Conservation (phyloP, 2,888 invertebrate genomes). For the Napeogenes sylphis region DNA sequence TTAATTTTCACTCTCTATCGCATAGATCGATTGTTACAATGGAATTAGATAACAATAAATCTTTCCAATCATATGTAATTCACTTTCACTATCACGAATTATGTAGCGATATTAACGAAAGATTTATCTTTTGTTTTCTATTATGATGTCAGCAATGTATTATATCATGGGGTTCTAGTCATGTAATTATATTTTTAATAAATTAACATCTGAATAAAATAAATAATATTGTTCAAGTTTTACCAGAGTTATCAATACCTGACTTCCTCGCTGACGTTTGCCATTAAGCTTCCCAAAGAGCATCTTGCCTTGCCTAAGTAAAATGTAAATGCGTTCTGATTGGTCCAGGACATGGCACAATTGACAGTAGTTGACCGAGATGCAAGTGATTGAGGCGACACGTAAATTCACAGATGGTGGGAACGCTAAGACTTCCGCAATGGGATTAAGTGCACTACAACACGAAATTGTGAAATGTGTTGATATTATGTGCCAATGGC, state of each 20-base stretch:
- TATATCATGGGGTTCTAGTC: background rate
- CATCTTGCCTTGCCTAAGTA: constrained; percentile 35
- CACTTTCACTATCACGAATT: constrained; percentile 19
- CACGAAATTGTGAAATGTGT: constrained; percentile 26
- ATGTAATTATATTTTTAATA: background rate
- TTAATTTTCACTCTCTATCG: constrained; percentile 37
- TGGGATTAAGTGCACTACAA: constrained; percentile 33
- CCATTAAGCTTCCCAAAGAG: constrained; percentile 3
- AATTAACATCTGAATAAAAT: background rate
- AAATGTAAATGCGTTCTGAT: constrained; percentile 42
- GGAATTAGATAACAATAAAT: constrained; percentile 22
- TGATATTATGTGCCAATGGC: constrained; percentile 14
- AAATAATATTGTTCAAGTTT: background rate
- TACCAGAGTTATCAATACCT: background rate
- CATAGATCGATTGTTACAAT: constrained; percentile 24
- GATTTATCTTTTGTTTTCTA: constrained; percentile 4
- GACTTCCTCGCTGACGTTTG: background rate
- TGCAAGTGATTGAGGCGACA: constrained; percentile 47
- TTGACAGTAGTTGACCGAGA: constrained; percentile 45
- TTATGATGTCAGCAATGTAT: constrained; percentile 1
- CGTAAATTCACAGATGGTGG: constrained; percentile 49
- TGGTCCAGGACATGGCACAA: constrained; percentile 46
- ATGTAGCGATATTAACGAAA: background rate
- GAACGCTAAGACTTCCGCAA: constrained; percentile 40
- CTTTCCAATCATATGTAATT: constrained; percentile 15